Evolutionary conservation across 2,888 invertebrate genomes (phyloP), one percentile per base, ranked within the genome.

Genomic region (Ecliptopera silaceata): DNA sequence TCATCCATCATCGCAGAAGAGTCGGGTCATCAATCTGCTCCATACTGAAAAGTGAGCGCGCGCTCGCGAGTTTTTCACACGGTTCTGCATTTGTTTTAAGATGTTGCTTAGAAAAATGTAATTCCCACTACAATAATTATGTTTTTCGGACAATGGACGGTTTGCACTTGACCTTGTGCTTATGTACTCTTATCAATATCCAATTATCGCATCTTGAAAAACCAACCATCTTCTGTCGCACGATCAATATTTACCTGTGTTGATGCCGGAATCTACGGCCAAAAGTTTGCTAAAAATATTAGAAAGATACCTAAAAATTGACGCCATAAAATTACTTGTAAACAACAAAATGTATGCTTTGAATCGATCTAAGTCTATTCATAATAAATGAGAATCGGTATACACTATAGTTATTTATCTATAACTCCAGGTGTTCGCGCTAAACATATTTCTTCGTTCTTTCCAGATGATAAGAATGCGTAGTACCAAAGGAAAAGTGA

Each of bases 11-110:
- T 68, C 65, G 34, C 53, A 57, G 61, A 66, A 71, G 73, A 74
- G 78, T 80, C 78, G 73, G 71, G 74, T 76, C 79, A 80, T 82
- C 78, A 74, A 82, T 83, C 75, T 77, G 69, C 69, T 79, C 65
- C 75, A 75, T 77, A 77, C 74, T 80, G 68, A 56, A 59, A 49
- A 44, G 48, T 49, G 56, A 38, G 55, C 55, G 44, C 41, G 47
- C 49, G 46, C 31, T 34, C 26, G 34, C 6, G 44, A 50, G 57
- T 54, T 56, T 63, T 55, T 58, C 54, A 34, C 43, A 51, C 8
- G 20, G 22, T 11, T 13, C 1, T 3, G 38, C 11, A 6, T 18
- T 3, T 10, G 15, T 34, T 4, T 13, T 2, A 12, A 12, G 5
- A 34, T 13, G 34, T 5, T 12, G 4, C 4, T 26, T 31, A 31